Conservation (phyloP, 2,888 invertebrate species). For the Lochmaea crataegi region DNA sequence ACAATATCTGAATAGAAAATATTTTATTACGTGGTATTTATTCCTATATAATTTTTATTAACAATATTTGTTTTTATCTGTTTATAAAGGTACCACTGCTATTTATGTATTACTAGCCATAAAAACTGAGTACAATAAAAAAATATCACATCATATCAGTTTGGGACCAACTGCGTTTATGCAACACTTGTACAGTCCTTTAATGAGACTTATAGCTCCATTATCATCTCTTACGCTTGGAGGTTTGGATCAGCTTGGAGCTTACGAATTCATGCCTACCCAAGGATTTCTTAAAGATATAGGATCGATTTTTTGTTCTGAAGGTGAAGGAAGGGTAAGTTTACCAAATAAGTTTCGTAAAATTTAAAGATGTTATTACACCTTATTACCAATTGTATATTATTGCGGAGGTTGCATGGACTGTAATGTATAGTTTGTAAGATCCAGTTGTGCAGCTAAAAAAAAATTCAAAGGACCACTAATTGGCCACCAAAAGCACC, state of each 20-base stretch:
- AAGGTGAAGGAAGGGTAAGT: constrained; percentile 26
- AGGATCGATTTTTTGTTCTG: background rate
- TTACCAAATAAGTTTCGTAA: background rate
- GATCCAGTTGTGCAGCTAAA: too few species aligned
- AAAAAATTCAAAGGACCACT: too few species aligned
- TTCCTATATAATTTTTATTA: background rate
- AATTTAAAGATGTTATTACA: background rate
- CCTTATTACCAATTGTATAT: background rate
- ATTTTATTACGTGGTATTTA: background rate
- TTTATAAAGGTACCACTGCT: constrained; percentile 68
- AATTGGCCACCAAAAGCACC: too few species aligned
- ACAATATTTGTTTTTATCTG: background rate
- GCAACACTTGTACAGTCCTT: constrained; percentile 65
- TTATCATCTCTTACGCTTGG: constrained; percentile 17
- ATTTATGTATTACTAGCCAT: constrained; percentile 77
- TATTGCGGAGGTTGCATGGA: too few species aligned
- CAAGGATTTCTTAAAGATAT: background rate
- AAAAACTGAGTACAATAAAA: constrained; percentile 74
- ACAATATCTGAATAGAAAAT: background rate
- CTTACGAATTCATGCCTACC: background rate
- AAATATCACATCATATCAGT: constrained; percentile 75
- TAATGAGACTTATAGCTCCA: constrained; percentile 52
- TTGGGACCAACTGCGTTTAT: constrained; percentile 78
- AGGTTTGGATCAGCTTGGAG: background rate
- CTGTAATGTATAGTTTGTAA: too few species aligned